These are phyloP conservation scores for Perccottus glenii DNA, from an alignment of 2,113 vertebrate genomes.

Conservation along the genomic window DNA sequence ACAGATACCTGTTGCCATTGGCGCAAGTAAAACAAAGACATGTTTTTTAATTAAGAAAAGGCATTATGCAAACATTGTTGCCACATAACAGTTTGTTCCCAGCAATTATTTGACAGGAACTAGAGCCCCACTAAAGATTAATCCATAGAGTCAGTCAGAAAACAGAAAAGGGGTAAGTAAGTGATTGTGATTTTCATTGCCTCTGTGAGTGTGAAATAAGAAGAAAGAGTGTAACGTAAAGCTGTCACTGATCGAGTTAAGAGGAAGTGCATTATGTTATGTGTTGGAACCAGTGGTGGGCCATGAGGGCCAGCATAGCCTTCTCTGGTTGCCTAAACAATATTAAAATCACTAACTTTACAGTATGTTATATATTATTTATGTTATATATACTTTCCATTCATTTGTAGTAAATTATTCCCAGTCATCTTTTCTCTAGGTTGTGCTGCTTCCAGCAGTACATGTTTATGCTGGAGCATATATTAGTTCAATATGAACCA, in stretches of 20 bases:
- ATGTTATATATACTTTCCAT: no score
- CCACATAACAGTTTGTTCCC: constrained; percentile 50
- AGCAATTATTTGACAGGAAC: constrained; percentile 53
- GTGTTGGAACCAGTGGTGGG: not conserved
- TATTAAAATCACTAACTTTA: no score
- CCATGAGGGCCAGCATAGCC: no score
- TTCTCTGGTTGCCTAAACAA: no score
- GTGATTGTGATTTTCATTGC: constrained; percentile 1
- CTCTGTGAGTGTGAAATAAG: not conserved
- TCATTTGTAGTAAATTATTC: no score
- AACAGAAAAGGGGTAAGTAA: not conserved
- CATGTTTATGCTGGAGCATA: no score
- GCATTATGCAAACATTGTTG: constrained; percentile 30
- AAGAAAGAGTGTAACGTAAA: not conserved
- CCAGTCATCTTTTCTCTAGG: no score
- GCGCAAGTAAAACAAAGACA: constrained; percentile 40
- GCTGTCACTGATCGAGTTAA: not conserved
- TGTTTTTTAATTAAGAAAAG: constrained; percentile 63
- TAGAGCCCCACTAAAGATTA: constrained; percentile 53
- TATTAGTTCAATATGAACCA: no score
- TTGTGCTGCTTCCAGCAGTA: no score
- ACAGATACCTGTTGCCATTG: constrained; percentile 32
- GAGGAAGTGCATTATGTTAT: not conserved
- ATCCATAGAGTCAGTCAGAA: constrained; percentile 16
- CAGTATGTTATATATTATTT: no score